Percentiles rank a stretch among this genome's conserved stretches.
These are phyloP conservation scores for Collichthys lucidus DNA, from an alignment of 2,113 vertebrate species.

Conservation along the genomic window DNA sequence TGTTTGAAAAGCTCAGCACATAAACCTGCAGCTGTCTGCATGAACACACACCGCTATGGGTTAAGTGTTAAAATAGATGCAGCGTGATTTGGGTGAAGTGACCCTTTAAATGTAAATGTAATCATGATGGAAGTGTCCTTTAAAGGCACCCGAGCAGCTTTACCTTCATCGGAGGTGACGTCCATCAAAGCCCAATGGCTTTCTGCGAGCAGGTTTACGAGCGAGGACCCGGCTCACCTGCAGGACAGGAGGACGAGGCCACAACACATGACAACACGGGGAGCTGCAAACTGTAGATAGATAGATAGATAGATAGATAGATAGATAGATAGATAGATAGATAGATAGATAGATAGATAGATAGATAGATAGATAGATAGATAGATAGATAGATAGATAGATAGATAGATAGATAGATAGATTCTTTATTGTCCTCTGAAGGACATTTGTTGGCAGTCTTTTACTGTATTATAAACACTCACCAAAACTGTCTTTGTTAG, in stretches of 20 bases:
- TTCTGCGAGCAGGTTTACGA: conserved; percentile 54
- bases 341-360: too few species aligned
- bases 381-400: too few species aligned
- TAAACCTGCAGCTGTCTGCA: not conserved
- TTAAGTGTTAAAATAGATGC: conserved; percentile 21
- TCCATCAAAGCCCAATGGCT: conserved; percentile 63
- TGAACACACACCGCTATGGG: not conserved
- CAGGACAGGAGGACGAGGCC: conserved; percentile 15
- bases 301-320: too few species aligned
- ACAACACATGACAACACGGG: not conserved
- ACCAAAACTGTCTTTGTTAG: too few species aligned
- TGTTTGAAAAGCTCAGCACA: conserved; percentile 13
- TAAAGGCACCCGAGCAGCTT: conserved; percentile 37
- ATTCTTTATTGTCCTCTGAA: too few species aligned
- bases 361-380: too few species aligned
- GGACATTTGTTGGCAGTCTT: too few species aligned
- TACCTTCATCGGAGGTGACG: conserved; percentile 50
- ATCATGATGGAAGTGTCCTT: conserved; percentile 68
- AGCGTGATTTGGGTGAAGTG: conserved; percentile 52
- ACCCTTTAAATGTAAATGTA: conserved; percentile 74
- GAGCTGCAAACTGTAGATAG: too few species aligned
- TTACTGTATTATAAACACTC: not conserved
- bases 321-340: too few species aligned
- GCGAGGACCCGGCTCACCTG: conserved; percentile 18
- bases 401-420: too few species aligned